Evolutionary conservation across 37 sponge, comb jelly and placozoan species (phyloP).

Genomic region (Chondrosia reniformis): DNA sequence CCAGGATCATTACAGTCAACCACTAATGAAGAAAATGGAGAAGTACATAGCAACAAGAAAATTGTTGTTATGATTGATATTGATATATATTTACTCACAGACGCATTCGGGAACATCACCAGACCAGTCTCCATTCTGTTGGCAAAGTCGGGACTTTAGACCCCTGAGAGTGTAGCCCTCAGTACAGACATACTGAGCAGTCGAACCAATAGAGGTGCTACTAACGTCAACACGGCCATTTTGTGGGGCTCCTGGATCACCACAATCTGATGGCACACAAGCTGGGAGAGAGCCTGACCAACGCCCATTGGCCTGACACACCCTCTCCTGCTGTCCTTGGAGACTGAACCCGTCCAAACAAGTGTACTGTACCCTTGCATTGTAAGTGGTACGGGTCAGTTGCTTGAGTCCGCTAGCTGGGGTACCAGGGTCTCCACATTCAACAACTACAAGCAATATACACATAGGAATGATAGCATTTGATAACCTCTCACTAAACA

Average conservation of each 20-base stretch:
- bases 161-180: slow-evolving; percentile 38
- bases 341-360: slow-evolving; percentile 36
- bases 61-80: no score
- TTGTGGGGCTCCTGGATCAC: background rate
- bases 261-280: slow-evolving; percentile 25
- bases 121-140: slow-evolving; percentile 36
- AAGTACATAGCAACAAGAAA: no score
- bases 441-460: no score
- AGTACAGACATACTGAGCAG: slow-evolving; percentile 40
- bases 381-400: slow-evolving; percentile 13
- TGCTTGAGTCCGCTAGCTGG: slow-evolving; percentile 16
- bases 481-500: no score
- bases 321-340: slow-evolving; percentile 22
- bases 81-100: background rate
- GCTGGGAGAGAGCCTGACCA: slow-evolving; percentile 51
- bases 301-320: slow-evolving; percentile 41
- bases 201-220: slow-evolving; percentile 21
- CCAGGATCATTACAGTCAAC: slow-evolving; percentile 40
- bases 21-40: slow-evolving; percentile 29
- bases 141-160: slow-evolving; percentile 21
- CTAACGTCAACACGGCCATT: slow-evolving; percentile 35
- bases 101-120: slow-evolving; percentile 22
- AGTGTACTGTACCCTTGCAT: slow-evolving; percentile 21
- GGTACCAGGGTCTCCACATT: slow-evolving; percentile 47
- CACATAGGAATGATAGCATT: no score